phyloP scores from a whole-genome alignment of 2,113 vertebrate genomes.

The Miniopterus natalensis region DNA sequence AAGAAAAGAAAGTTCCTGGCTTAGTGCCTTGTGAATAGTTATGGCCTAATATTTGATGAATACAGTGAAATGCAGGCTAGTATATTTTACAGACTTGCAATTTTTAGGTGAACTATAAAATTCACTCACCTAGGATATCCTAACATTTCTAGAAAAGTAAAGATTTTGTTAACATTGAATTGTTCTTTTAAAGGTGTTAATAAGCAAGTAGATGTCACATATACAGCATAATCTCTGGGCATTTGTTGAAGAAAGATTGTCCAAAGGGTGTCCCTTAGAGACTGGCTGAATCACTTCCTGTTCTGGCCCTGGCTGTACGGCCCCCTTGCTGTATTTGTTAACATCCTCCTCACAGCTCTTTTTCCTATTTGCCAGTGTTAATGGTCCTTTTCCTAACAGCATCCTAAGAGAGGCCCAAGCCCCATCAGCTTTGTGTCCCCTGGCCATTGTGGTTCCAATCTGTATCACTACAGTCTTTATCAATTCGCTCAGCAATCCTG shows the following conservation, averaged over 20 bases:
- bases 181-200: constrained; percentile 2
- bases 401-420: constrained; percentile 59
- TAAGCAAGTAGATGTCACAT: background rate
- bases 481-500: constrained; percentile 66
- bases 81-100: background rate
- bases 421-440: constrained; percentile 68
- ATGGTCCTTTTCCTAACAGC: constrained; percentile 57
- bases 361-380: constrained; percentile 48
- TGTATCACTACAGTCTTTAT: constrained; percentile 43
- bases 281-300: background rate
- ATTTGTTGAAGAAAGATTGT: constrained; percentile 31
- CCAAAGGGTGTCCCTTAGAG: constrained; percentile 5
- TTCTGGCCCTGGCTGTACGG: accelerated
- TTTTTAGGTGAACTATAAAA: constrained; percentile 33
- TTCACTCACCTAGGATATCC: background rate
- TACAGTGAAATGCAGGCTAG: background rate
- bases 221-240: background rate
- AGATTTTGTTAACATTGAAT: constrained; percentile 14
- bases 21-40: background rate
- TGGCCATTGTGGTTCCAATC: constrained; percentile 65
- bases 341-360: background rate
- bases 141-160: background rate
- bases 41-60: background rate
- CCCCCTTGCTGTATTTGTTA: background rate
- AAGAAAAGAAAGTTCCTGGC: background rate